Evolutionary conservation across 2,888 invertebrate genomes (phyloP).

Genomic region (Campaea margaritaria): DNA sequence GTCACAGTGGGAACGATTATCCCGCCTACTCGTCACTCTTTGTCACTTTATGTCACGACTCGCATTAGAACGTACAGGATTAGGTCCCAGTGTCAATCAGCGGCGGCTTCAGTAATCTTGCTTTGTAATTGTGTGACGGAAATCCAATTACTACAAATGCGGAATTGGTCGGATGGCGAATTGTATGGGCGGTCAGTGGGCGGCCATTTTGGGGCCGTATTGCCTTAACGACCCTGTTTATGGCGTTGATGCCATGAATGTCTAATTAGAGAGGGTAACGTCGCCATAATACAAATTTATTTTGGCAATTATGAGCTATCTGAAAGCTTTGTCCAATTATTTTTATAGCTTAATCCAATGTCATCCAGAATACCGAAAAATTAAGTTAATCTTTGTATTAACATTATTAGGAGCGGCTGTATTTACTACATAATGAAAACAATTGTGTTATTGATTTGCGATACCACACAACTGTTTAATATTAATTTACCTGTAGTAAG

Average conservation of each 20-base stretch:
- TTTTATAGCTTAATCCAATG: too few relatives aligned
- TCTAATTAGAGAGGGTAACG: constrained; percentile 15
- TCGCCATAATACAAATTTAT: constrained; percentile 7
- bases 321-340: too few relatives aligned
- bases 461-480: too few relatives aligned
- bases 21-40: constrained; percentile 10
- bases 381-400: too few relatives aligned
- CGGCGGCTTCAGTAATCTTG: constrained; percentile 66
- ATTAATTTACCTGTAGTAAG: too few relatives aligned
- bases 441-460: too few relatives aligned
- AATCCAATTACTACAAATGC: constrained; percentile 57
- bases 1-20: too few relatives aligned
- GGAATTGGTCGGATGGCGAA: constrained; percentile 31
- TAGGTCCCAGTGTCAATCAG: constrained; percentile 68
- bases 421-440: too few relatives aligned
- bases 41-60: constrained; percentile 43
- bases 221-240: constrained; percentile 26
- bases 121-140: constrained; percentile 63
- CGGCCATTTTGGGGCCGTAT: constrained; percentile 26
- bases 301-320: neutral
- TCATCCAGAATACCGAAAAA: too few relatives aligned
- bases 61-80: constrained; percentile 56
- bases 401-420: too few relatives aligned
- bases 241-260: constrained; percentile 27
- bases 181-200: constrained; percentile 31